Base-by-base conservation (phyloP, 2,113 vertebrate genomes). In the Semicossyphus pulcher region DNA sequence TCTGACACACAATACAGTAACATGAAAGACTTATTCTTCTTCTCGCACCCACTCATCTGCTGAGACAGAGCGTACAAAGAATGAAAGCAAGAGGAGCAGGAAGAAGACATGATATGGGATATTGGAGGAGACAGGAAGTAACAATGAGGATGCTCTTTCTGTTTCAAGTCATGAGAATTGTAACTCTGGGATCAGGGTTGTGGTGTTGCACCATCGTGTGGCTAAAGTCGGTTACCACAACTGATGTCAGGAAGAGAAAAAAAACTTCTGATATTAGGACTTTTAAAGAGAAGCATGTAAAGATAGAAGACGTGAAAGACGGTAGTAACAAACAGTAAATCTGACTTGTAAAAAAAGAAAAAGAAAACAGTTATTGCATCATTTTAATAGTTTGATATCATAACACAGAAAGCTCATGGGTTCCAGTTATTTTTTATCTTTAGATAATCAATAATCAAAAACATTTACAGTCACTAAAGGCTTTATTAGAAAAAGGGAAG, bases 21-120 rank as follows among this genome's bases (percentile, higher is more conserved):
- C 25, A 45, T 31, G 20, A 31, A 78, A 81, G 79, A 42, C 14
- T 3, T 34, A 0, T 60, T 57, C 23, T 25, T 54, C 21, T 7
- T 28, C 31, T 26, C 51, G 66, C 86, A 18, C 86, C 80, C 68
- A 81, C 81, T 71, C 74, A 21, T 68, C 52, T 64, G 62, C 28
- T 29, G 23, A 53, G 36, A 31, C 9, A 48, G 45, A 14, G 47
- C 44, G 47, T 64, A 15, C n/a, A 12, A 37, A 58, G 29, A 66
- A 16, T 21, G 36, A 39, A 31, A 18, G n/a, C 25, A 37, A 45
- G 45, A 62, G 45, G 48, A 71, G 42, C 2, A 14, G 15, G 10
- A 26, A 2, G 28, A 28, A 45, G 23, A 34, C 18, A 63, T 25
- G 44, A 39, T n/a, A 7, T 23, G 10, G 48, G 42, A 29, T 8